These are phyloP conservation scores for Cervus canadensis DNA, from an alignment of 2,113 vertebrate genomes.

Conservation along the genomic window DNA sequence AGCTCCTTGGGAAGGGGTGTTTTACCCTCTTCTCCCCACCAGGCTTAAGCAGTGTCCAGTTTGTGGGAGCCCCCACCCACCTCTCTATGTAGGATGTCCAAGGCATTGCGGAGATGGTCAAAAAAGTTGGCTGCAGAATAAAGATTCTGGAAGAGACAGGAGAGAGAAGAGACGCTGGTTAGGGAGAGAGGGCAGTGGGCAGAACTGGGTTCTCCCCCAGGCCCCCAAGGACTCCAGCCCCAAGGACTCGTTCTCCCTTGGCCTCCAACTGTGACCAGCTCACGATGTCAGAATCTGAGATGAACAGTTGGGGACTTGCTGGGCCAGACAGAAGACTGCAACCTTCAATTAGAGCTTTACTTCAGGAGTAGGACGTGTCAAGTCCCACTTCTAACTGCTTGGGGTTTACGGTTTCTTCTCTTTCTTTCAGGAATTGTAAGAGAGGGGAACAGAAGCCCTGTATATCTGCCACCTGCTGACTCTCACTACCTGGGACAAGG, in stretches of 20 bases:
- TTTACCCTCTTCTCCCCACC: not conserved
- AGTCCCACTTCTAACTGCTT: not conserved
- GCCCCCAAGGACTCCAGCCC: not conserved
- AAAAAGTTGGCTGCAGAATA: slow-evolving; percentile 87
- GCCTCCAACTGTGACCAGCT: not conserved
- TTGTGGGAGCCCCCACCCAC: slow-evolving; percentile 68
- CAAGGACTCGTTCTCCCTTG: not conserved
- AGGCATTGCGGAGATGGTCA: slow-evolving; percentile 82
- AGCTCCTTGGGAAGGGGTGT: not conserved
- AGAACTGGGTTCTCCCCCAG: not conserved
- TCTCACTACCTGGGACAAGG: not conserved
- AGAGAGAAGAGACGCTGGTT: not conserved
- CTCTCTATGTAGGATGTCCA: slow-evolving; percentile 90
- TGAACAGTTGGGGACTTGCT: not conserved
- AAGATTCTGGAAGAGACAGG: slow-evolving; percentile 77
- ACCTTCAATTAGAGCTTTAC: not conserved
- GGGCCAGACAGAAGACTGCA: not conserved
- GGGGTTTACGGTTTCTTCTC: not conserved
- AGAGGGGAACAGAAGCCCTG: not conserved
- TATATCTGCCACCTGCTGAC: not conserved
- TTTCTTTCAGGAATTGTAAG: not conserved
- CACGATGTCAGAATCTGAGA: not conserved
- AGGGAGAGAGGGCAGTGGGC: not conserved
- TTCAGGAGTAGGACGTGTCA: not conserved
- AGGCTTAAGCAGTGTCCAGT: not conserved